phyloP scores from a whole-genome alignment of 2,797 vertebrate genomes.

The Xiphophorus birchmanni region DNA sequence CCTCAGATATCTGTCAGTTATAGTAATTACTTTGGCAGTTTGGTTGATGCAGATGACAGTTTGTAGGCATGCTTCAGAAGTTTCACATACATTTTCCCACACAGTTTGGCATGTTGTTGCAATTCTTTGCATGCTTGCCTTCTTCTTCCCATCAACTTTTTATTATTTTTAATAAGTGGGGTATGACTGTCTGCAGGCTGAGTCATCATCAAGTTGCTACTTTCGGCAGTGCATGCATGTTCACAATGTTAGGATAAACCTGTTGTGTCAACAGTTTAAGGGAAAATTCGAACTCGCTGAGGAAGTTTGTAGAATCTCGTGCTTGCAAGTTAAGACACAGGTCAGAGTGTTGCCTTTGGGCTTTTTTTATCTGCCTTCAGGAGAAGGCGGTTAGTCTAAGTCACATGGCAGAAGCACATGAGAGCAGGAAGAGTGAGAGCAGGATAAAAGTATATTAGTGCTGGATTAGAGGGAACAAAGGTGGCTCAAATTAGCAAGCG shows the following conservation, averaged over 20 bases:
- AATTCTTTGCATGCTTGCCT: slow-evolving; percentile 38
- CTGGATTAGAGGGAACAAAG: slow-evolving; percentile 37
- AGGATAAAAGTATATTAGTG: slow-evolving; percentile 48
- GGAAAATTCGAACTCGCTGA: slow-evolving; percentile 33
- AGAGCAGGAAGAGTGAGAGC: slow-evolving; percentile 36
- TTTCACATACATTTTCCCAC: slow-evolving; percentile 30
- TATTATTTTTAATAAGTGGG: slow-evolving; percentile 1
- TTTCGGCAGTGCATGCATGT: slow-evolving; percentile 9
- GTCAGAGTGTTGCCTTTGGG: slow-evolving; percentile 48
- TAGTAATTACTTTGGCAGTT: slow-evolving; percentile 1
- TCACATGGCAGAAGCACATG: slow-evolving; percentile 69
- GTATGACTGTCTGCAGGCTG: slow-evolving; percentile 6
- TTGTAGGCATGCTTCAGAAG: slow-evolving; percentile 4
- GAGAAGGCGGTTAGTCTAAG: slow-evolving; percentile 50
- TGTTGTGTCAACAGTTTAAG: slow-evolving; percentile 19
- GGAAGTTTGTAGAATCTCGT: slow-evolving; percentile 29
- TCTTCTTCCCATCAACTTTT: slow-evolving; percentile 27
- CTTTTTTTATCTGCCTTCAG: slow-evolving; percentile 46
- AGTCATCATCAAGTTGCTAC: slow-evolving; percentile 11
- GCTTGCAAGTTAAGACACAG: slow-evolving; percentile 51
- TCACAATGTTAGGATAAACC: slow-evolving; percentile 15
- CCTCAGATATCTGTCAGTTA: not conserved
- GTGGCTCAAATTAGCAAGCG: slow-evolving; percentile 28
- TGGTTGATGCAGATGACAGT: not conserved
- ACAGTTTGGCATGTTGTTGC: slow-evolving; percentile 13